Conservation (phyloP, 2,797 vertebrate genomes). For the Syncerus caffer region DNA sequence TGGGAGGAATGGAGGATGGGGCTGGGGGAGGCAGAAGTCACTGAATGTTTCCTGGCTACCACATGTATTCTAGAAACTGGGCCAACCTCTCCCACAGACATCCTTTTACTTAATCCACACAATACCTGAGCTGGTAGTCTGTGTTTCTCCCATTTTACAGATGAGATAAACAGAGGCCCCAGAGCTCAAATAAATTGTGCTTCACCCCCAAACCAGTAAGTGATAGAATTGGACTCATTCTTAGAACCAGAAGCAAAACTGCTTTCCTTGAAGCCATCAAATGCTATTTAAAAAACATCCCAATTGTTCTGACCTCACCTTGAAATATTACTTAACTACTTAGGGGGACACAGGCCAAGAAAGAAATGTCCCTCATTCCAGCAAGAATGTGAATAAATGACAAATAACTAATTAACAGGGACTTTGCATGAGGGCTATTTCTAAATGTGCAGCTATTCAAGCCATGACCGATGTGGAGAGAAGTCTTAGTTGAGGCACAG, state of each 20-base stretch:
- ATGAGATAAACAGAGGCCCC: neutral
- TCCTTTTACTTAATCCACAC: neutral
- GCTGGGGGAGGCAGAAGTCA: neutral
- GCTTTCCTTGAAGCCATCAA: neutral
- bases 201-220: neutral
- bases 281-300: neutral
- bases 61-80: neutral
- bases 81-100: neutral
- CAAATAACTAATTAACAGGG: neutral
- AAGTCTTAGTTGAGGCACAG: fast-evolving
- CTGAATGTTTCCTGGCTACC: neutral
- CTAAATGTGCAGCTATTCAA: neutral
- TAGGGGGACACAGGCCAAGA: neutral
- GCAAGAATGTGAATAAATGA: neutral
- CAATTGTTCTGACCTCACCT: neutral
- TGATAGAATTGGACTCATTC: neutral
- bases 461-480: neutral
- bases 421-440: neutral
- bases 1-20: neutral
- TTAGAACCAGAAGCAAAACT: neutral
- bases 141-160: neutral
- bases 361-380: too few relatives aligned
- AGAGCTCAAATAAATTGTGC: neutral
- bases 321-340: neutral
- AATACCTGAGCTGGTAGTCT: neutral